Evolutionary conservation across 2,113 vertebrate species (phyloP).

Genomic region (Podarcis cretensis): DNA sequence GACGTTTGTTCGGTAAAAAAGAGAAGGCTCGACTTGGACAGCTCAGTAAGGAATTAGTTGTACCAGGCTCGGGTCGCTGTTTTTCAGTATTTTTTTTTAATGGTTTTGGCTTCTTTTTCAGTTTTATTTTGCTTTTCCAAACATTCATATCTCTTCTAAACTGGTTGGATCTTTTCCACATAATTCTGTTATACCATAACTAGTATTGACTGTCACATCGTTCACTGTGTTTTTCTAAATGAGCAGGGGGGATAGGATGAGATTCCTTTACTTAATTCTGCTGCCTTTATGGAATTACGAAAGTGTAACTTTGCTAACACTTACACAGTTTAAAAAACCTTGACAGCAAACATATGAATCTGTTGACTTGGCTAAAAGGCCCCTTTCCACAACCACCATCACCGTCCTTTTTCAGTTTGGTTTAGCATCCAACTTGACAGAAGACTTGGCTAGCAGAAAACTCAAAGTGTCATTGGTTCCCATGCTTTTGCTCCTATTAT

Average conservation of each 20-base stretch:
- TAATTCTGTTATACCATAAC: constrained; percentile 1
- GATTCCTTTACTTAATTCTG: background rate
- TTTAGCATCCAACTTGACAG: background rate
- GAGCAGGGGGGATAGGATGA: constrained; percentile 2
- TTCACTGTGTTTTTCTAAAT: background rate
- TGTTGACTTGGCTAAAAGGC: background rate
- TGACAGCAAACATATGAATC: background rate
- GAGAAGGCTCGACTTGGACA: constrained; percentile 94
- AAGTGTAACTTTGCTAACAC: background rate
- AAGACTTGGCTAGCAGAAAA: background rate
- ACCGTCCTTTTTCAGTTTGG: background rate
- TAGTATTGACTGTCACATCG: constrained; percentile 22
- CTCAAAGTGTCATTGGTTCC: background rate
- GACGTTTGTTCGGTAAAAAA: constrained; percentile 97
- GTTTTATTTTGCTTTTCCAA: constrained; percentile 7
- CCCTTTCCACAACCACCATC: background rate
- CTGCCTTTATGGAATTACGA: background rate
- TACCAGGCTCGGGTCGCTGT: constrained; percentile 65
- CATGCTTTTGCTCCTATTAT: background rate
- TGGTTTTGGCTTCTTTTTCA: background rate
- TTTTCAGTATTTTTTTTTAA: constrained; percentile 1
- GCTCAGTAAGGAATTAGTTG: constrained; percentile 87
- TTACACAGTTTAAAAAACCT: background rate
- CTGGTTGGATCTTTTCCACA: constrained; percentile 4
- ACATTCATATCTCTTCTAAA: constrained; percentile 21